Base-by-base conservation (phyloP, 2,888 invertebrate genomes). In the Rhabditophanes sp. region DNA sequence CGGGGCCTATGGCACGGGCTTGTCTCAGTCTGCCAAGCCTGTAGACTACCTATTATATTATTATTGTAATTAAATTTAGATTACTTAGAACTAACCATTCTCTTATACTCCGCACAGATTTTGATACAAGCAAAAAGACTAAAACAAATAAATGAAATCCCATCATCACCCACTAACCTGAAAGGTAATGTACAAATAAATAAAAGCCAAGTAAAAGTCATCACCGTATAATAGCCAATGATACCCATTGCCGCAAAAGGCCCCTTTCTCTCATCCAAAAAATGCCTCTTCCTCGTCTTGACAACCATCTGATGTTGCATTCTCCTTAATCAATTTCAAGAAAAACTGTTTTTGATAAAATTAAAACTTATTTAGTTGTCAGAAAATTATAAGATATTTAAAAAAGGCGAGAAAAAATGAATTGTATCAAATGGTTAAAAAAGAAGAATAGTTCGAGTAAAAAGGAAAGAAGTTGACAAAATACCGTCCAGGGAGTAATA, bases 31-130 rank as follows among this genome's bases (percentile, higher is more conserved):
- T 40, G 5, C 65, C 65, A 4, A 65, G 42, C 5, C 65, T 53
- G 42, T 65, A 65, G 20, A 65, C 48, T 3, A 58, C 50, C 53
- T 50, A 30, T 16, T 23, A n/a, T 8, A 4, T 5, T 14, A 22
- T 8, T 23, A 6, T 12, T 6, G 22, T 11, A 14, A 19, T 12
- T 12, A 7, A 7, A 15, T 11, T 8, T 8, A 22, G 9, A 11
- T 9, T 8, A 9, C 23, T 22, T 22, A 11, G 9, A 11, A 34
- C 48, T 50, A 20, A 64, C 63, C 48, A 64, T 55, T 36, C 65
- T 28, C 35, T 65, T 63, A 45, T 66, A 65, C 37, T 65, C 65
- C 36, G 56, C 53, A 4, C 65, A 64, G 30, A 60, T 49, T 40
- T 53, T 49, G 19, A 58, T 37, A 25, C 57, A 58, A 37, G 54